Evolutionary conservation across 1,140 invertebrate species (phyloP).

Genomic region (Ephestia elutella): DNA sequence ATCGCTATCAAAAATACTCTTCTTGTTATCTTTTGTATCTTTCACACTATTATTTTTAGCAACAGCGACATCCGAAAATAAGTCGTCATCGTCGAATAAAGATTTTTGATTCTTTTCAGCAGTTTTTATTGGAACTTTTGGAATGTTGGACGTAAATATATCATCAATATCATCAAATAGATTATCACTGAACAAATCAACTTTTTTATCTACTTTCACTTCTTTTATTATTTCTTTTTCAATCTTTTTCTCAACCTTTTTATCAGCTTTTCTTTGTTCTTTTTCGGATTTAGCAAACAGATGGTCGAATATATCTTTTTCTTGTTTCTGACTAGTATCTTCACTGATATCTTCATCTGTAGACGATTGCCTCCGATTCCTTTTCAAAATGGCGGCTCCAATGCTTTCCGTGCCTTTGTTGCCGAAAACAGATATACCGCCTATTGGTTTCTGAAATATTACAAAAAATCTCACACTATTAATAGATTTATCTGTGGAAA

Average conservation of each 20-base stretch:
- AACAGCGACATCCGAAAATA: conserved; percentile 44
- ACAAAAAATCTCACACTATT: conserved; percentile 7
- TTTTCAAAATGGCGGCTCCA: conserved; percentile 57
- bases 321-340: conserved; percentile 15
- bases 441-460: conserved; percentile 74
- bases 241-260: conserved; percentile 10
- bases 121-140: conserved; percentile 33
- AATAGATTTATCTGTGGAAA: background rate
- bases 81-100: conserved; percentile 53
- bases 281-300: conserved; percentile 48
- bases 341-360: conserved; percentile 31
- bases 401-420: conserved; percentile 54
- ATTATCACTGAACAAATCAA: conserved; percentile 58
- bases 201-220: conserved; percentile 27
- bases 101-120: conserved; percentile 26
- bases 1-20: conserved; percentile 37
- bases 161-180: conserved; percentile 64
- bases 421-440: conserved; percentile 75
- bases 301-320: conserved; percentile 49
- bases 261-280: conserved; percentile 19
- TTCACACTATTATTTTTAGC: conserved; percentile 10
- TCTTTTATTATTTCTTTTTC: conserved; percentile 21
- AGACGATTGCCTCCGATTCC: conserved; percentile 43
- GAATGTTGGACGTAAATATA: conserved; percentile 51
- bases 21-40: conserved; percentile 16